phyloP scores from a whole-genome alignment of 2,888 invertebrate species.

The Candidula unifasciata region DNA sequence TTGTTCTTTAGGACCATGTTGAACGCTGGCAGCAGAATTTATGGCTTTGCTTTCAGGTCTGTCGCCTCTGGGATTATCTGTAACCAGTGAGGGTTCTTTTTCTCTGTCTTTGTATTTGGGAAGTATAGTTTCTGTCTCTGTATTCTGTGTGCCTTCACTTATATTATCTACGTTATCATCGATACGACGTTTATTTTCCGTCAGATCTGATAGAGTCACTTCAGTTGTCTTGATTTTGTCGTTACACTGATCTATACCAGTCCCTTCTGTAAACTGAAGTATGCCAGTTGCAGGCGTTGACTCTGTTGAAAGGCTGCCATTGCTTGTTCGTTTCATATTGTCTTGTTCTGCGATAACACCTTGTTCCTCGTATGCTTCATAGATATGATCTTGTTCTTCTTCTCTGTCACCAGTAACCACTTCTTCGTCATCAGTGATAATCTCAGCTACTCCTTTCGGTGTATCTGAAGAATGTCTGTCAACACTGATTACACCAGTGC shows the following conservation, averaged over 20 bases:
- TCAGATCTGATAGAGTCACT: background rate
- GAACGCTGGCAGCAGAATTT: background rate
- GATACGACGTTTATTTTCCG: background rate
- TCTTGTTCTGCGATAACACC: background rate
- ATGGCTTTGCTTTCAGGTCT: background rate
- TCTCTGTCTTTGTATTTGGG: background rate
- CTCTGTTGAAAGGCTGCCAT: background rate
- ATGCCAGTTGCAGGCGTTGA: background rate
- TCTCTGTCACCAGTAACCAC: background rate
- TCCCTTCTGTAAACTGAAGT: too few relatives aligned
- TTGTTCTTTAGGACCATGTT: background rate
- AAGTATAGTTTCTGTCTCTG: background rate
- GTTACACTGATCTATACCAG: background rate
- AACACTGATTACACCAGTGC: too few relatives aligned
- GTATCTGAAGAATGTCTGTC: background rate
- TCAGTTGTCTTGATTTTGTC: background rate
- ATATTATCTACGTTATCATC: background rate
- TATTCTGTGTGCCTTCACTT: background rate
- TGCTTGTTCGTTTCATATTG: background rate
- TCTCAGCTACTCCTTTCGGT: background rate
- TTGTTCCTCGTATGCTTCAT: conserved; percentile 1
- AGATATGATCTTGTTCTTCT: conserved; percentile 18
- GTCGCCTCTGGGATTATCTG: background rate
- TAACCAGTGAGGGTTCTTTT: background rate
- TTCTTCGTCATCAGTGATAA: background rate